These are phyloP conservation scores for Scelioninae gen. 1 DNA, from an alignment of 2,888 invertebrate species.

Conservation along the genomic window DNA sequence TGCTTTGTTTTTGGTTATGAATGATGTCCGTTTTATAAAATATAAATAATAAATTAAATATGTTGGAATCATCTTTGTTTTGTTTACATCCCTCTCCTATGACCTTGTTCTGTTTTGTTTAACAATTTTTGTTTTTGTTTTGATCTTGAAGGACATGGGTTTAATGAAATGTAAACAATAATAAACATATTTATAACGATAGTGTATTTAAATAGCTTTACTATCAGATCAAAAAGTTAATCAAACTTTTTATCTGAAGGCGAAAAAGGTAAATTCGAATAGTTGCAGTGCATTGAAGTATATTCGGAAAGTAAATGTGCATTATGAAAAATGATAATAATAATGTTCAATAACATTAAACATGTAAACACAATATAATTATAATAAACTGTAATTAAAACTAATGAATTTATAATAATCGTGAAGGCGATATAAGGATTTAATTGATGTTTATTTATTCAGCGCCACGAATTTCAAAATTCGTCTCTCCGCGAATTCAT, in stretches of 20 bases:
- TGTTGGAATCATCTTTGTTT: no score
- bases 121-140: not conserved
- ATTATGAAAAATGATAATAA: no score
- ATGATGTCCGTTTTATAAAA: not conserved
- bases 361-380: slow-evolving; percentile 26
- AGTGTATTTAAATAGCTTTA: no score
- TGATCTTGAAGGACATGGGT: no score
- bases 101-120: no score
- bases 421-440: not conserved
- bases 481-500: not conserved
- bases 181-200: no score
- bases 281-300: not conserved
- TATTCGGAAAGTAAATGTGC: not conserved
- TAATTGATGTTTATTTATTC: not conserved
- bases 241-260: no score
- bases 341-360: slow-evolving; percentile 5
- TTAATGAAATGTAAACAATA: no score
- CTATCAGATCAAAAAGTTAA: no score
- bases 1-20: not conserved
- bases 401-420: slow-evolving; percentile 2
- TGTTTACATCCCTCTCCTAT: no score
- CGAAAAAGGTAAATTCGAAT: no score
- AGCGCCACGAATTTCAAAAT: not conserved
- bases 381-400: slow-evolving; percentile 10
- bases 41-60: no score